Conservation (phyloP, 2,113 vertebrate genomes). For the Tonatia bakeri region DNA sequence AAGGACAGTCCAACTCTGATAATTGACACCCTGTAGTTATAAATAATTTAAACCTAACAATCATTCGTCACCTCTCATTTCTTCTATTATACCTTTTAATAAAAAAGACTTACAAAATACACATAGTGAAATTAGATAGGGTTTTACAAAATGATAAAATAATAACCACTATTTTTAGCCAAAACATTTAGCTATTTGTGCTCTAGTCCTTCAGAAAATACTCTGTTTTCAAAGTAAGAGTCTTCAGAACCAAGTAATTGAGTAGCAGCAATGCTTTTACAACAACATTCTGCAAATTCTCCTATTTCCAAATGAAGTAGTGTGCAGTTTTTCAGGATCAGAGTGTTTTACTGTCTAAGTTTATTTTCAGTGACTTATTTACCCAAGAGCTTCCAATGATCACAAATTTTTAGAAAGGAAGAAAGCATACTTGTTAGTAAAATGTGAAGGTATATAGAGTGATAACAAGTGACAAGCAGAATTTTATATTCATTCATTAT, state of each 20-base stretch:
- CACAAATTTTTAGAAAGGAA: not conserved
- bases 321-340: constrained; percentile 46
- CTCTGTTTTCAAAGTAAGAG: constrained; percentile 59
- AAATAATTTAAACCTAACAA: not conserved
- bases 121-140: not conserved
- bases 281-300: constrained; percentile 65
- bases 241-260: constrained; percentile 57
- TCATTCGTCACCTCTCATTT: not conserved
- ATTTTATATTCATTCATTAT: not conserved
- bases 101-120: constrained; percentile 1
- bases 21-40: not conserved
- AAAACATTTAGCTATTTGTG: constrained; percentile 58
- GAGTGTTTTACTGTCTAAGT: constrained; percentile 49
- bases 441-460: not conserved
- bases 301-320: constrained; percentile 67
- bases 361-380: constrained; percentile 61
- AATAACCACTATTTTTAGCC: constrained; percentile 65
- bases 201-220: constrained; percentile 64
- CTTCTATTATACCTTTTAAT: not conserved
- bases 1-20: not conserved
- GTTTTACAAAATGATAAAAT: constrained; percentile 59
- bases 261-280: constrained; percentile 45
- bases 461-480: not conserved
- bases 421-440: not conserved
- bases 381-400: constrained; percentile 42